Percentiles rank a stretch among this genome's conserved stretches.
These are phyloP conservation scores for Lypha dubia DNA, from an alignment of 2,888 invertebrate species.

Conservation along the genomic window DNA sequence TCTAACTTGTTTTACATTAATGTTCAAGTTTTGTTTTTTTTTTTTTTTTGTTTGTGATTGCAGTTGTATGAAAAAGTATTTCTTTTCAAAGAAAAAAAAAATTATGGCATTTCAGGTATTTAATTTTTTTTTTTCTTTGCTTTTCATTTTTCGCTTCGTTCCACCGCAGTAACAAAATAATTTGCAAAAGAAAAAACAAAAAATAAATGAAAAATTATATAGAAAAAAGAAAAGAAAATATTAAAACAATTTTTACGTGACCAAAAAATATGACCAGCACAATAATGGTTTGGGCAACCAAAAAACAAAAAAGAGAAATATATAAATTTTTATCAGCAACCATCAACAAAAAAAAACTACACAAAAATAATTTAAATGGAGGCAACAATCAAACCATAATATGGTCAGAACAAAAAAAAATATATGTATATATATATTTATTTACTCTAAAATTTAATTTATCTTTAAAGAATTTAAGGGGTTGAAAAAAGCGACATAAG, in stretches of 20 bases:
- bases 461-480: too few species aligned
- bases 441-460: too few species aligned
- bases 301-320: constrained; percentile 23
- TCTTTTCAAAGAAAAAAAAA: constrained; percentile 60
- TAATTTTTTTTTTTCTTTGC: constrained; percentile 29
- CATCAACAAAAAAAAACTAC: constrained; percentile 1
- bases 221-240: too few species aligned
- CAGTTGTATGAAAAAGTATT: constrained; percentile 25
- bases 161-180: constrained; percentile 46
- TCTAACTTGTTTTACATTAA: too few species aligned
- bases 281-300: too few species aligned
- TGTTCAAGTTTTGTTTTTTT: constrained; percentile 3
- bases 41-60: constrained; percentile 25
- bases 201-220: neutral
- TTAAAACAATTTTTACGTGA: constrained; percentile 55
- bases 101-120: constrained; percentile 57
- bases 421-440: too few species aligned
- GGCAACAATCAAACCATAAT: constrained; percentile 7
- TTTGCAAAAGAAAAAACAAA: constrained; percentile 12
- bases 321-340: neutral
- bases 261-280: constrained; percentile 53
- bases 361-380: neutral
- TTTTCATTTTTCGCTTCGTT: constrained; percentile 50
- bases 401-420: neutral
- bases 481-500: too few species aligned